Conservation (phyloP, 2,797 vertebrate species). For the Petrocephalus sullivani region DNA sequence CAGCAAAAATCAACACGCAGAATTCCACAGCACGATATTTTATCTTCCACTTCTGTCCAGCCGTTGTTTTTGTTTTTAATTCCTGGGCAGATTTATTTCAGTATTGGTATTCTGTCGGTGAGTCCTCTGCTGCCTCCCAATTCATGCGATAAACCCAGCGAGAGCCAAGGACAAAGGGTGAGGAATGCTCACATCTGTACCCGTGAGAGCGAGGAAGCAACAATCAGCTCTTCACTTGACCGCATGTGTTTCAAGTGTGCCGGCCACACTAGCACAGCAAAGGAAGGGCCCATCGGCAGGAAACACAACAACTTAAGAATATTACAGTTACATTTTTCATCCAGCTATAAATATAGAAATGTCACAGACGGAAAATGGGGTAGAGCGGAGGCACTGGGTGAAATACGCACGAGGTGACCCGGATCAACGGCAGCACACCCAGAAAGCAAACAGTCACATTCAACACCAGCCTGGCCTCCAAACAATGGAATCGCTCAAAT, state of each 20-base stretch:
- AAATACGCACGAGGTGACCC: background rate
- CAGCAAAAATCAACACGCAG: background rate
- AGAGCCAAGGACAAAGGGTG: background rate
- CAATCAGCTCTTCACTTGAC: background rate
- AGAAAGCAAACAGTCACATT: constrained; percentile 6
- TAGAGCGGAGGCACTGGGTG: background rate
- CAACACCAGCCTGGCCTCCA: background rate
- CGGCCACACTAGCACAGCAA: background rate
- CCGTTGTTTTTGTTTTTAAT: background rate
- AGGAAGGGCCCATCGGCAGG: background rate
- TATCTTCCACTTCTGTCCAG: background rate
- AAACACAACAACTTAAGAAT: background rate
- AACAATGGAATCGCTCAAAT: background rate
- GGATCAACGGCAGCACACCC: background rate
- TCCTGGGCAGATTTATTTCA: background rate
- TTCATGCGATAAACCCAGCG: background rate
- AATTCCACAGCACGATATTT: background rate
- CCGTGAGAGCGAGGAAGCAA: background rate
- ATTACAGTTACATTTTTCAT: background rate
- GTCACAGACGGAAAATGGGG: background rate
- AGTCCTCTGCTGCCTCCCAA: background rate
- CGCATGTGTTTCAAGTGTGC: background rate
- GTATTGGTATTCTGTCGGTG: background rate
- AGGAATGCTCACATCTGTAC: background rate
- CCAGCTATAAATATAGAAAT: background rate